A percentile compares a stretch with the other conserved stretches of the same genome.
Evolutionary conservation across 2,113 vertebrate species (phyloP).

Genomic region (Illadopsis cleaveri): DNA sequence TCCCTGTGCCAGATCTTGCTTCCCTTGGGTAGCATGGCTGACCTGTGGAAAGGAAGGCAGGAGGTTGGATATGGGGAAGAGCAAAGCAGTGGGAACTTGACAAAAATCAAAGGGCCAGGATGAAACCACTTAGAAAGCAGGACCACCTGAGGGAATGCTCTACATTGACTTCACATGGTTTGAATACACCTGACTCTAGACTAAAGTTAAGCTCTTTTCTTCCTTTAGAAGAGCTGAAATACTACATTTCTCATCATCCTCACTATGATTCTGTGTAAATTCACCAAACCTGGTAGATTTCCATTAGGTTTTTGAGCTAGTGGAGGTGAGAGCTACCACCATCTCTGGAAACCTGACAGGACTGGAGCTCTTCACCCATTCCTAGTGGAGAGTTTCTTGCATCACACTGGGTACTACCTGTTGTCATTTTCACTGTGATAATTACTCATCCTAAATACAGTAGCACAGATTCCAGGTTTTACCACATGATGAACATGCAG

Average conservation of each 20-base stretch:
- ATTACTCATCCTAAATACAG: neutral
- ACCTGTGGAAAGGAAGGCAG: neutral
- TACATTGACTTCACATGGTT: neutral
- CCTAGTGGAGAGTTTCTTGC: neutral
- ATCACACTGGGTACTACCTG: no score
- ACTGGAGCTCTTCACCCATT: neutral
- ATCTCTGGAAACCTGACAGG: neutral
- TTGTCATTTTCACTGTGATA: neutral
- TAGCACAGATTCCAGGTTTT: neutral
- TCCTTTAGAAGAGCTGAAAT: neutral
- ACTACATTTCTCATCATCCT: neutral
- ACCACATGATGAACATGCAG: neutral
- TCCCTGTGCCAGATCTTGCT: neutral
- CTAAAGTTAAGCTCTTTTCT: neutral
- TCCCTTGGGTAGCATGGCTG: rapidly evolving
- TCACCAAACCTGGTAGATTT: neutral
- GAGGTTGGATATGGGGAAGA: neutral
- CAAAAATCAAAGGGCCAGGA: neutral
- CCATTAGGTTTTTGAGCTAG: neutral
- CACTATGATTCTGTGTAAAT: neutral
- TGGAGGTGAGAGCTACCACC: neutral
- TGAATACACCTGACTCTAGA: neutral
- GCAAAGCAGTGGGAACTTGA: neutral
- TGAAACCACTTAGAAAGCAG: neutral
- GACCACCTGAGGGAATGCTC: neutral